A percentile compares a stretch with the other conserved stretches of the same genome.
Conservation (phyloP, 64 coral and sea anemone species). For the Montipora foliosa region DNA sequence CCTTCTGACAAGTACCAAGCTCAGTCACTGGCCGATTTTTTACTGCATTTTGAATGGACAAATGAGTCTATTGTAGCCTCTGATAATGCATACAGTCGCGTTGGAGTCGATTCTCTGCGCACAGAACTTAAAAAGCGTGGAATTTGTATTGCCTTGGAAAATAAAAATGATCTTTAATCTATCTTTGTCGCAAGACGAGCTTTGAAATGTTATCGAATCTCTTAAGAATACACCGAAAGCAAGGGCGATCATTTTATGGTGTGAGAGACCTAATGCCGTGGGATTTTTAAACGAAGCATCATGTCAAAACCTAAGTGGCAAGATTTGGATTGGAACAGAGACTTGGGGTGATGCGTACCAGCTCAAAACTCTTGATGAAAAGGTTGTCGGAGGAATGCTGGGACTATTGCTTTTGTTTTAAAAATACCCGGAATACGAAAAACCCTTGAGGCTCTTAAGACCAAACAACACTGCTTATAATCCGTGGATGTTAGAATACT, state of each 20-base stretch:
- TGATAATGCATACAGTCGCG: slow-evolving; percentile 80
- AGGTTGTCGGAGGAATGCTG: slow-evolving; percentile 82
- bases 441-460: slow-evolving; percentile 27
- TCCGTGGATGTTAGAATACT: slow-evolving; percentile 85
- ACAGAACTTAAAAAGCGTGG: slow-evolving; percentile 65
- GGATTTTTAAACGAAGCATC: slow-evolving; percentile 85
- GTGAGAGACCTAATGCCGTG: slow-evolving; percentile 83
- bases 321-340: slow-evolving; percentile 91
- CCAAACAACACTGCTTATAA: slow-evolving; percentile 52
- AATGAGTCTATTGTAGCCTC: slow-evolving; percentile 88
- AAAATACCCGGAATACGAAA: slow-evolving; percentile 52
- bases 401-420: slow-evolving; percentile 73
- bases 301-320: slow-evolving; percentile 49
- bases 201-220: slow-evolving; percentile 59
- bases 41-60: slow-evolving; percentile 77
- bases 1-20: slow-evolving; percentile 91
- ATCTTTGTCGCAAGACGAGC: slow-evolving; percentile 58
- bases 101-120: slow-evolving; percentile 76
- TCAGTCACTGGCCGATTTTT: slow-evolving; percentile 81
- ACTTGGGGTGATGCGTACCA: slow-evolving; percentile 91
- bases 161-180: slow-evolving; percentile 54
- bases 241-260: slow-evolving; percentile 75
- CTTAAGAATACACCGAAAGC: slow-evolving; percentile 70
- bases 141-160: slow-evolving; percentile 79
- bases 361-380: slow-evolving; percentile 53